Percentiles rank a stretch among this genome's conserved stretches.
phyloP scores from a whole-genome alignment of 2,797 vertebrate genomes.

The Hipposideros larvatus region DNA sequence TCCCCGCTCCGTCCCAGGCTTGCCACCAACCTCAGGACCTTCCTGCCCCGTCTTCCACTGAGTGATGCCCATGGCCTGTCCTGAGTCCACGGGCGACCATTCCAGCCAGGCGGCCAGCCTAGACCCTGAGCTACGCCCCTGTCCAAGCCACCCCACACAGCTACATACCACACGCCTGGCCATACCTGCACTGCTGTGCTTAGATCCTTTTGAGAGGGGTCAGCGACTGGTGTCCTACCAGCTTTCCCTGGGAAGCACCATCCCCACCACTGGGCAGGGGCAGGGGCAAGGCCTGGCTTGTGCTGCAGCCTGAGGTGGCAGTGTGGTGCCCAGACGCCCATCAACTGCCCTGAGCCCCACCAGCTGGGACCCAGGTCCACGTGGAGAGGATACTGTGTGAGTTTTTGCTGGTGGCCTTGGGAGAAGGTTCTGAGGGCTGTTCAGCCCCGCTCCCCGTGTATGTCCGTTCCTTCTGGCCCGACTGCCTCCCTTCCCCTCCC shows the following conservation, averaged over 20 bases:
- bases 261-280: background rate
- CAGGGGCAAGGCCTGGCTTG: background rate
- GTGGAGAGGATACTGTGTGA: rapidly evolving
- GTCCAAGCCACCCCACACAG: background rate
- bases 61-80: background rate
- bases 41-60: background rate
- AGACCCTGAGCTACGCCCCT: background rate
- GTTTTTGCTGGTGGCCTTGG: background rate
- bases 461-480: background rate
- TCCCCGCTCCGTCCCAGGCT: background rate
- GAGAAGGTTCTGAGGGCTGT: background rate
- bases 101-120: background rate
- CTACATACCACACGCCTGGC: background rate
- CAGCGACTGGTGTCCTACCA: background rate
- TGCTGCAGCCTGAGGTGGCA: background rate
- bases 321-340: background rate
- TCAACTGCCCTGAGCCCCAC: rapidly evolving
- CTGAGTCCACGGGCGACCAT: background rate
- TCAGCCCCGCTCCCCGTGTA: rapidly evolving
- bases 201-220: background rate
- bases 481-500: too few relatives aligned
- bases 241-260: background rate
- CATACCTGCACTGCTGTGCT: background rate
- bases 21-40: background rate
- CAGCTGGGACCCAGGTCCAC: background rate